Evolutionary conservation across 2,888 invertebrate genomes (phyloP), one percentile per base, ranked within the genome.

Genomic region (Cheilosia vernalis): DNA sequence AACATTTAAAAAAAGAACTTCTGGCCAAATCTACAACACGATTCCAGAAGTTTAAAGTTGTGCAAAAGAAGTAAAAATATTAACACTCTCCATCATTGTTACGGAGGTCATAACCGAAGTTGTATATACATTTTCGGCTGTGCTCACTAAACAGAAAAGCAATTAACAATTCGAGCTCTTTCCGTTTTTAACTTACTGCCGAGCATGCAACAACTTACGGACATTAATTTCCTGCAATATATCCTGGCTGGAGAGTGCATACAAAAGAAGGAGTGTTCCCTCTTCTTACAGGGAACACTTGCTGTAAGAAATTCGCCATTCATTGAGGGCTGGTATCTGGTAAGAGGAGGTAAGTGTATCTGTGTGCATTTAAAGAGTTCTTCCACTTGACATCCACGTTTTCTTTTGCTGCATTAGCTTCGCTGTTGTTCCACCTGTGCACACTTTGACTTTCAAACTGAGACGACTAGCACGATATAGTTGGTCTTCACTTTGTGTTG

Each of bases 141-240:
- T 67, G 21, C 72, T 67, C 83, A 40, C 80, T 70, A 70, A 84
- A 80, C 70, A 76, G 66, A 84, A 84, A 84, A 84, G 80, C 84
- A 84, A 80, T 84, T 84, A 84, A 84, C 80, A 84, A 80, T 84
- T 84, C 47, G 78, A 79, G 83, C 83, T 78, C 70, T 84, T 84
- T 84, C 80, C 74, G 74, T 80, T 84, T 84, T 70, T 70, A 80
- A 69, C 80, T 84, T 80, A 72, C 24, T 80, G 74, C 80, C 70
- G 37, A 47, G 58, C 83, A 80, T 84, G 84, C 84, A 84, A 80
- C 84, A 84, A 84, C 84, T 84, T 80, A 79, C 79, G 84, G 60
- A 74, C 84, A 84, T 84, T 84, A 80, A 84, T 80, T 80, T 84
- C 80, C 84, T 80, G 80, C 70, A 74, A 74, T 69, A 27, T 60